Evolutionary conservation across 1,140 invertebrate species (phyloP).

Genomic region (Ganaspis sp.): DNA sequence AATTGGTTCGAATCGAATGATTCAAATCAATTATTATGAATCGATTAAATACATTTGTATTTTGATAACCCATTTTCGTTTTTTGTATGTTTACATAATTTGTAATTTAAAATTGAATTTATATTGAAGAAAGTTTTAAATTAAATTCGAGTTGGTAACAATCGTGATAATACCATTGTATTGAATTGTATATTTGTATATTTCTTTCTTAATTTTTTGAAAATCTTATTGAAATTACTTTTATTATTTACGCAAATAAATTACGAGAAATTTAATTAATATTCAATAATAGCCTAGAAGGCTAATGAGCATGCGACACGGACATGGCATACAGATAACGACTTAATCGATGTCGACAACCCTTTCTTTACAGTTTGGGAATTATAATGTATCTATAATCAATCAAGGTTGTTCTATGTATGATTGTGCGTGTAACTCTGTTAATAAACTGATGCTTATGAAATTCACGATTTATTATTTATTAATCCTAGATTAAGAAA

Average conservation of each 20-base stretch:
- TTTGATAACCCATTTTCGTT: no score
- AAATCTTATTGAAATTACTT: background rate
- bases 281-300: constrained; percentile 28
- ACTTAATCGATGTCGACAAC: constrained; percentile 65
- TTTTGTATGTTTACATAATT: no score
- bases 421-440: constrained; percentile 74
- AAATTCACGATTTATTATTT: constrained; percentile 44
- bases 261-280: background rate
- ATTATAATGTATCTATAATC: constrained; percentile 67
- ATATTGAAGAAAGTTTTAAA: no score
- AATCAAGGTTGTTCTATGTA: constrained; percentile 72
- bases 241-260: background rate
- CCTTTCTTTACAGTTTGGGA: constrained; percentile 62
- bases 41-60: no score
- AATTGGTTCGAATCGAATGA: no score
- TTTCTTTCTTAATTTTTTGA: background rate
- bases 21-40: no score
- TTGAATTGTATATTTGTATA: background rate
- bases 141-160: background rate
- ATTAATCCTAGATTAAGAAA: background rate
- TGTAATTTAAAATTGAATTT: no score
- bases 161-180: background rate
- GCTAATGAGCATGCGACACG: constrained; percentile 55
- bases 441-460: constrained; percentile 76
- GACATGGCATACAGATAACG: constrained; percentile 74